Conservation (phyloP, 2,113 vertebrate species). For the Apaloderma vittatum region DNA sequence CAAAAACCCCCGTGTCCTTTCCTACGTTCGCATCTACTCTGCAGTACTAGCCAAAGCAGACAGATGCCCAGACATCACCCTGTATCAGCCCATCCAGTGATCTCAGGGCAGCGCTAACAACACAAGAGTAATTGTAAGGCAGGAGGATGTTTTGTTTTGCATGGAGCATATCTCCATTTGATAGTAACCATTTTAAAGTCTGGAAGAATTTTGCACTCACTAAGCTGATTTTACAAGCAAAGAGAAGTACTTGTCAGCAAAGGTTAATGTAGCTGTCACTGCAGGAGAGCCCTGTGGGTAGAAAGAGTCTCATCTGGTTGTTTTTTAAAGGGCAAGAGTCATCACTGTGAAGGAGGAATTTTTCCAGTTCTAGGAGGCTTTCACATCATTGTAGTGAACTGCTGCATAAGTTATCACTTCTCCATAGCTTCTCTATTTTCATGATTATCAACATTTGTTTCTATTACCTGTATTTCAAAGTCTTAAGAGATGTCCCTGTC, state of each 20-base stretch:
- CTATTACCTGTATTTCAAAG: not conserved
- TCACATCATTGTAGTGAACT: not conserved
- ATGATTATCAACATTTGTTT: not conserved
- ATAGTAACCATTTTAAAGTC: slow-evolving; percentile 55
- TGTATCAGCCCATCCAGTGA: not conserved
- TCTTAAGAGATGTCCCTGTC: not conserved
- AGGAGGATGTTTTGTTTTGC: slow-evolving; percentile 45
- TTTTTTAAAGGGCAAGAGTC: slow-evolving; percentile 73
- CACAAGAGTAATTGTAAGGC: not conserved
- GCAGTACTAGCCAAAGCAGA: slow-evolving; percentile 9
- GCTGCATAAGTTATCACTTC: not conserved
- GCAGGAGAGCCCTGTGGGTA: slow-evolving; percentile 66
- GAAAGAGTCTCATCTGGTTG: slow-evolving; percentile 58
- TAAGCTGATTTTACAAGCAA: slow-evolving; percentile 71
- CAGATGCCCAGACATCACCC: slow-evolving; percentile 31
- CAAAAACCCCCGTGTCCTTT: not conserved
- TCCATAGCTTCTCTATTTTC: not conserved
- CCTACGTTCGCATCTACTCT: not conserved
- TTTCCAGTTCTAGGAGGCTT: slow-evolving; percentile 48
- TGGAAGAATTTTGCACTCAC: slow-evolving; percentile 60
- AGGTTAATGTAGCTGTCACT: slow-evolving; percentile 73
- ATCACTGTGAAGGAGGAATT: slow-evolving; percentile 27
- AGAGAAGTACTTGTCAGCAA: slow-evolving; percentile 70
- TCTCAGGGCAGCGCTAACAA: not conserved
- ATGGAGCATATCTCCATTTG: not conserved